These are phyloP conservation scores for Macroramphosus scolopax DNA, from an alignment of 2,797 vertebrate genomes.

Conservation along the genomic window DNA sequence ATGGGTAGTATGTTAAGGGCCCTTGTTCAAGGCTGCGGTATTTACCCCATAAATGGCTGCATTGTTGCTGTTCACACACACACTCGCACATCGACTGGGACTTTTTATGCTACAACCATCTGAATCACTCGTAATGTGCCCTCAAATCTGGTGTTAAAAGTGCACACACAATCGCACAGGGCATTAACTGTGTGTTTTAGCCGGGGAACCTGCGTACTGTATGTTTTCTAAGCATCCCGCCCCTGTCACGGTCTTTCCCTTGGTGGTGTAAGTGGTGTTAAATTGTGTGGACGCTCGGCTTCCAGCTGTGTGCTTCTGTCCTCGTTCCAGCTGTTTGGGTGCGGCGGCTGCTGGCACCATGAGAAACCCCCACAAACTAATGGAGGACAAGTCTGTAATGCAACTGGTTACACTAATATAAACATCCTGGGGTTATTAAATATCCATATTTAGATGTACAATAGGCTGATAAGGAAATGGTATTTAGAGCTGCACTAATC, in stretches of 20 bases:
- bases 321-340: constrained; percentile 54
- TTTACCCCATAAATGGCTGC: constrained; percentile 65
- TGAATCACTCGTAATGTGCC: constrained; percentile 46
- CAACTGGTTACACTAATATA: too few relatives aligned
- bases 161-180: constrained; percentile 6
- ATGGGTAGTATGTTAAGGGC: constrained; percentile 64
- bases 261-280: constrained; percentile 13
- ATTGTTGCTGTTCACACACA: constrained; percentile 60
- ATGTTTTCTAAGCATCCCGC: constrained; percentile 9
- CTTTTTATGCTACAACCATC: constrained; percentile 50
- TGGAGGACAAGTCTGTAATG: too few relatives aligned
- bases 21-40: constrained; percentile 60
- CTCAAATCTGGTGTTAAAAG: constrained; percentile 41
- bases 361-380: constrained; percentile 38
- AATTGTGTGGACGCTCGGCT: constrained; percentile 11
- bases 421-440: too few relatives aligned
- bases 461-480: too few relatives aligned
- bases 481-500: constrained; percentile 3
- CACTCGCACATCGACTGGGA: constrained; percentile 20
- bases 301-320: constrained; percentile 51
- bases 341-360: constrained; percentile 57
- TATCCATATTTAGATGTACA: too few relatives aligned
- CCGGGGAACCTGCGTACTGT: constrained; percentile 5
- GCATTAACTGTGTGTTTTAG: constrained; percentile 11
- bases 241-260: not conserved